phyloP scores from a whole-genome alignment of 2,113 vertebrate genomes.

The Lophius piscatorius region DNA sequence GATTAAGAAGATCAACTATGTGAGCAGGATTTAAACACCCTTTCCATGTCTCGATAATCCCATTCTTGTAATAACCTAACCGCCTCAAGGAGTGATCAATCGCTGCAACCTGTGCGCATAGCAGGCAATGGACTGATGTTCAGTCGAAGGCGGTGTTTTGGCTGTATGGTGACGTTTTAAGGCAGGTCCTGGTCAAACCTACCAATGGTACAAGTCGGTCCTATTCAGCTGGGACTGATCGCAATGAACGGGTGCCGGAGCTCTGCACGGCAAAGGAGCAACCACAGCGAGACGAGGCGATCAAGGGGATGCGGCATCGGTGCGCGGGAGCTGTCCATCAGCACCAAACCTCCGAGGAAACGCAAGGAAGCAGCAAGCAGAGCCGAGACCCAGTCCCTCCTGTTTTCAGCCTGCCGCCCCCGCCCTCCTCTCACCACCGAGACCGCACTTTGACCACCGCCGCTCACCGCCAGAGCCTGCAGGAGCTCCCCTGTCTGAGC shows the following conservation, averaged over 20 bases:
- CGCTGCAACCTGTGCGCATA: conserved; percentile 73
- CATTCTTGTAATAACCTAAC: conserved; percentile 23
- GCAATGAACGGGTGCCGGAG: conserved; percentile 79
- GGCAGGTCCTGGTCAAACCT: conserved; percentile 78
- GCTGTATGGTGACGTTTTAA: conserved; percentile 77
- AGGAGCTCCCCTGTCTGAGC: conserved; percentile 78
- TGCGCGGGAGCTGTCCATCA: conserved; percentile 78
- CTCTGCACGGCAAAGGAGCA: conserved; percentile 75
- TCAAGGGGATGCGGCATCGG: conserved; percentile 81
- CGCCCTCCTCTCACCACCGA: conserved; percentile 75
- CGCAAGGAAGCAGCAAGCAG: conserved; percentile 51
- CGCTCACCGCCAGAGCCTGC: conserved; percentile 72
- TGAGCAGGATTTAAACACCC: conserved; percentile 40
- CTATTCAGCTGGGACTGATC: conserved; percentile 78
- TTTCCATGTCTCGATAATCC: conserved; percentile 22
- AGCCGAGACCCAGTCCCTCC: conserved; percentile 66
- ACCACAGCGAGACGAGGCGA: conserved; percentile 76
- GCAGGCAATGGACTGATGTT: conserved; percentile 55
- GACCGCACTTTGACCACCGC: conserved; percentile 68
- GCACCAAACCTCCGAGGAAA: conserved; percentile 65
- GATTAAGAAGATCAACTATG: conserved; percentile 40
- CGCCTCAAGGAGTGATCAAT: conserved; percentile 55
- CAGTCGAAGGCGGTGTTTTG: conserved; percentile 76
- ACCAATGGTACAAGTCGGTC: conserved; percentile 80
- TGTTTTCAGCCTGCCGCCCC: conserved; percentile 77